These are phyloP conservation scores for Eciton burchellii DNA, from an alignment of 1,140 invertebrate species.

Conservation along the genomic window DNA sequence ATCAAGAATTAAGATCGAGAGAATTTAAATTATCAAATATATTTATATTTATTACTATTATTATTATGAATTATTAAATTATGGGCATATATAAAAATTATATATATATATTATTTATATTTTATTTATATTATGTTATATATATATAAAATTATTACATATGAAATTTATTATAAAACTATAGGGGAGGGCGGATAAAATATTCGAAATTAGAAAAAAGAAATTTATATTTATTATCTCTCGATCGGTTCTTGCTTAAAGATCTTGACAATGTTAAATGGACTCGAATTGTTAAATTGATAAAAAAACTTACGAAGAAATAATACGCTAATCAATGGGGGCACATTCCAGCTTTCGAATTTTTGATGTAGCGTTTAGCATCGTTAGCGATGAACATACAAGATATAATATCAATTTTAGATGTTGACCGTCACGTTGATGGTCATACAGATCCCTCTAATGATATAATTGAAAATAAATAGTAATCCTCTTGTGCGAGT, in stretches of 20 bases:
- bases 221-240: too few relatives aligned
- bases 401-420: constrained; percentile 68
- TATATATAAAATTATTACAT: too few relatives aligned
- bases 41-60: constrained; percentile 1
- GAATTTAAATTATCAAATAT: background rate
- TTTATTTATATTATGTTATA: background rate
- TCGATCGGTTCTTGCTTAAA: background rate
- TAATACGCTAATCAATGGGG: constrained; percentile 22
- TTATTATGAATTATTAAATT: background rate
- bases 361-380: constrained; percentile 79
- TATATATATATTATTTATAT: background rate
- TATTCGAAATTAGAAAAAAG: too few relatives aligned
- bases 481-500: constrained; percentile 84
- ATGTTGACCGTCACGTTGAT: constrained; percentile 63
- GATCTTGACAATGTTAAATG: background rate
- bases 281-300: constrained; percentile 39
- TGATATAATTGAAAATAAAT: constrained; percentile 80
- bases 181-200: too few relatives aligned
- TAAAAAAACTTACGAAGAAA: background rate
- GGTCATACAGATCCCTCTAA: constrained; percentile 53
- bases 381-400: constrained; percentile 79
- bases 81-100: background rate
- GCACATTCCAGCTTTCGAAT: constrained; percentile 82
- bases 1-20: too few relatives aligned
- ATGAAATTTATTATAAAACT: too few relatives aligned